Conservation (phyloP, 2,888 invertebrate species). For the Acleris cristana region DNA sequence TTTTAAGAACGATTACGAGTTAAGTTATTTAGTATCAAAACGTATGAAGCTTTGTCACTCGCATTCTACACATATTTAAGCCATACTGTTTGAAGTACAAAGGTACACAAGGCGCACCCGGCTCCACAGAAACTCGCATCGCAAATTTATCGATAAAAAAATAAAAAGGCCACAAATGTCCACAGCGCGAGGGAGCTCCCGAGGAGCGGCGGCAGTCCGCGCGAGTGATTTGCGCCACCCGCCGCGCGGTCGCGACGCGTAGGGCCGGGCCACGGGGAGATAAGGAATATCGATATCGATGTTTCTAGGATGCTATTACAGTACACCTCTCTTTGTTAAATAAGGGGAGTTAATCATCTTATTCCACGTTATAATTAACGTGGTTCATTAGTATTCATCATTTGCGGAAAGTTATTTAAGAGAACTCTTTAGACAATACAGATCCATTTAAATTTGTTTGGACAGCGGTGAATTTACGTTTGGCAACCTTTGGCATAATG, state of each 20-base stretch:
- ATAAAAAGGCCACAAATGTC: constrained; percentile 54
- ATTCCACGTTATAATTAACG: not conserved
- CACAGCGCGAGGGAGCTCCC: constrained; percentile 62
- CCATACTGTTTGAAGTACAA: not conserved
- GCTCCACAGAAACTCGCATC: constrained; percentile 11
- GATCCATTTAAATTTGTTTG: too few species aligned
- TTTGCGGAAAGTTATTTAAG: not conserved
- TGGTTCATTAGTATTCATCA: not conserved
- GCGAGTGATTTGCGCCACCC: constrained; percentile 83
- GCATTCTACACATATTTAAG: not conserved
- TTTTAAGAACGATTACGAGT: too few species aligned
- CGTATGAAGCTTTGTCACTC: not conserved
- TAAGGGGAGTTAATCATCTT: too few species aligned
- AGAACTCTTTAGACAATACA: not conserved
- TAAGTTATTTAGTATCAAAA: too few species aligned
- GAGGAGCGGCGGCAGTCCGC: constrained; percentile 75
- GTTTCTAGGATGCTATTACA: constrained; percentile 19
- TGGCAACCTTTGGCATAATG: constrained; percentile 17
- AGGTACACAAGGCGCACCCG: constrained; percentile 6
- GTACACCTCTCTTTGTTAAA: too few species aligned
- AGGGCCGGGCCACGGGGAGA: constrained; percentile 54
- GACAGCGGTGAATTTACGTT: constrained; percentile 2
- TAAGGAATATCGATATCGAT: constrained; percentile 56
- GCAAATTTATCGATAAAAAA: constrained; percentile 40
- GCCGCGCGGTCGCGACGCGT: constrained; percentile 75